Conservation (phyloP, 2,113 vertebrate species). For the Lethenteron camtschaticum region DNA sequence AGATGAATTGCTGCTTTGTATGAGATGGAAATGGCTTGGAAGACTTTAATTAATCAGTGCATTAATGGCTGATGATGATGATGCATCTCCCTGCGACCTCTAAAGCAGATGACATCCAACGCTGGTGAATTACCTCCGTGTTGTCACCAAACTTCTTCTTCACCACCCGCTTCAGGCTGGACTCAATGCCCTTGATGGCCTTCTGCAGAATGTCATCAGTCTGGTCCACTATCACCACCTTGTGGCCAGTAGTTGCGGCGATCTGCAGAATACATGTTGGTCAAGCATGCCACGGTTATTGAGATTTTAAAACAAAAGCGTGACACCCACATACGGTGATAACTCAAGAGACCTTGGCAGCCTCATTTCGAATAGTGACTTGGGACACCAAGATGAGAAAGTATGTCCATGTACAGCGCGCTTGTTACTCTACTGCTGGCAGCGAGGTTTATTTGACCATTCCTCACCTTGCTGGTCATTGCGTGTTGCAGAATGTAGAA, state of each 20-base stretch:
- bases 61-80: neutral
- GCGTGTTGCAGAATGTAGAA: too few species aligned
- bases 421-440: too few species aligned
- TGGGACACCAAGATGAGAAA: neutral
- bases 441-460: too few species aligned
- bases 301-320: too few species aligned
- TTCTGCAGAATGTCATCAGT: conserved; percentile 63
- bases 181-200: conserved; percentile 47
- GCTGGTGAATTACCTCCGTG: conserved; percentile 37
- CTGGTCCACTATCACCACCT: conserved; percentile 74
- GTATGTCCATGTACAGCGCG: too few species aligned
- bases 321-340: neutral
- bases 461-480: too few species aligned
- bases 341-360: neutral
- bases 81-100: neutral
- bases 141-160: conserved; percentile 93
- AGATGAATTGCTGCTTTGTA: neutral
- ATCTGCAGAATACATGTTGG: conserved; percentile 24
- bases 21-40: neutral
- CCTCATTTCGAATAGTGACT: neutral
- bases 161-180: conserved; percentile 48
- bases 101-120: neutral
- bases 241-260: conserved; percentile 65
- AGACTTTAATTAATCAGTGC: neutral
- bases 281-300: neutral